Evolutionary conservation across 92 coral and sea anemone genomes (phyloP).

Genomic region (Hydrozoanthus gracilis): DNA sequence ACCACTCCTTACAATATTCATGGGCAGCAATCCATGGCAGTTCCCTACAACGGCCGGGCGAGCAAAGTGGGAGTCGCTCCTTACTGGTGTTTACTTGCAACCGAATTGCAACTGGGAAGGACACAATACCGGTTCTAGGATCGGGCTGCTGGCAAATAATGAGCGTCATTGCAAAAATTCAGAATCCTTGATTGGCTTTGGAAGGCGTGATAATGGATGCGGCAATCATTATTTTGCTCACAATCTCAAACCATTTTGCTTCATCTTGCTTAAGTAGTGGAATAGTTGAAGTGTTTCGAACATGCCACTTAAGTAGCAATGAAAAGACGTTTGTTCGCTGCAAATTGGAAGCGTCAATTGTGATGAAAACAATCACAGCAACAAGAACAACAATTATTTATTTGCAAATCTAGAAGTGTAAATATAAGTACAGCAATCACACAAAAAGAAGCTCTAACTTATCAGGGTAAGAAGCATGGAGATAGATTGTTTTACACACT

Average conservation of each 20-base stretch:
- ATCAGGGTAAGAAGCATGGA: no score
- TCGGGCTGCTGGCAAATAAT: neutral
- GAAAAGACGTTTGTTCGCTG: no score
- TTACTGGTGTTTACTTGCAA: slow-evolving; percentile 7
- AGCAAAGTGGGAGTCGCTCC: slow-evolving; percentile 5
- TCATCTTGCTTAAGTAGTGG: slow-evolving; percentile 3
- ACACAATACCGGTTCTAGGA: neutral
- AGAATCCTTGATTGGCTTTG: slow-evolving; percentile 7
- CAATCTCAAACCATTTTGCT: slow-evolving; percentile 3
- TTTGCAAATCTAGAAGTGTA: no score
- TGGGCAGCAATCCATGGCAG: no score
- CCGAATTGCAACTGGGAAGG: slow-evolving; percentile 6
- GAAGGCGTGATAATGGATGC: neutral
- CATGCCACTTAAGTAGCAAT: no score
- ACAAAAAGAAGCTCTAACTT: no score
- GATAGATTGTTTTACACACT: no score
- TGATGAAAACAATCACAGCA: no score
- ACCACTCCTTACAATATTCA: neutral
- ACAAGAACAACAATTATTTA: no score
- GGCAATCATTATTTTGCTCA: neutral
- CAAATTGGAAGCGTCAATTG: no score
- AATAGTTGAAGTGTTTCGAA: no score
- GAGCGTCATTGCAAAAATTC: neutral
- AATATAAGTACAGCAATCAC: no score
- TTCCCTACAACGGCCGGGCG: neutral